Evolutionary conservation across 2,888 invertebrate genomes (phyloP).

Genomic region (Stenurella melanura): DNA sequence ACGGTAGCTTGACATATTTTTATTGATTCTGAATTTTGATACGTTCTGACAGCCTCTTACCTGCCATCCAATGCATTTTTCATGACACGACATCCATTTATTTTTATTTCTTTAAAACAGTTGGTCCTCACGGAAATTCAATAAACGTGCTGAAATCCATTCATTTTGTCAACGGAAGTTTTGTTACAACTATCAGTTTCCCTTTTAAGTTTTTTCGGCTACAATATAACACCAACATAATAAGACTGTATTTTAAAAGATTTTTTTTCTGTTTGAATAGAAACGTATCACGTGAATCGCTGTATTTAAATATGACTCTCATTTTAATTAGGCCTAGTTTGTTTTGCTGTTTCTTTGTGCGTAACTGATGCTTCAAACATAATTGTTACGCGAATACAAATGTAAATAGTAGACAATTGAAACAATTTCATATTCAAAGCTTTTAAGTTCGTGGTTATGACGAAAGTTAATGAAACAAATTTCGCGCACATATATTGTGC

Average conservation of each 20-base stretch:
- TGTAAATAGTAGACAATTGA: neutral
- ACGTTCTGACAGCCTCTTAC: slow-evolving; percentile 13
- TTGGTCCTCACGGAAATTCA: neutral
- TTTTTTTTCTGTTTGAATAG: too few relatives aligned
- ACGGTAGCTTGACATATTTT: slow-evolving; percentile 17
- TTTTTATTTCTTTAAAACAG: slow-evolving; percentile 6
- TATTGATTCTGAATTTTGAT: slow-evolving; percentile 34
- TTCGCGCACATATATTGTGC: too few relatives aligned
- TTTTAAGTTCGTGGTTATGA: too few relatives aligned
- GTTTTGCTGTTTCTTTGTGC: neutral
- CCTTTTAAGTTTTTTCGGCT: neutral
- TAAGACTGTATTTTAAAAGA: neutral
- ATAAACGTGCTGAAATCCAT: slow-evolving; percentile 2
- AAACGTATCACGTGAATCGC: too few relatives aligned
- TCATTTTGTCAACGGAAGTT: neutral
- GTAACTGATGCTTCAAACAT: neutral
- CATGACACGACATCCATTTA: slow-evolving; percentile 18
- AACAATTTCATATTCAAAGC: too few relatives aligned
- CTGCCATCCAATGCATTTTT: slow-evolving; percentile 27
- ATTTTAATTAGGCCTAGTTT: neutral
- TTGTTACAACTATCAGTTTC: neutral
- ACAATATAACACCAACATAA: neutral
- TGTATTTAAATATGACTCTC: neutral
- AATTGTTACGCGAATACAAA: neutral
- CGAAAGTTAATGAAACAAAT: too few relatives aligned